phyloP scores from a whole-genome alignment of 2,113 vertebrate genomes.

The Prochilodus magdalenae region DNA sequence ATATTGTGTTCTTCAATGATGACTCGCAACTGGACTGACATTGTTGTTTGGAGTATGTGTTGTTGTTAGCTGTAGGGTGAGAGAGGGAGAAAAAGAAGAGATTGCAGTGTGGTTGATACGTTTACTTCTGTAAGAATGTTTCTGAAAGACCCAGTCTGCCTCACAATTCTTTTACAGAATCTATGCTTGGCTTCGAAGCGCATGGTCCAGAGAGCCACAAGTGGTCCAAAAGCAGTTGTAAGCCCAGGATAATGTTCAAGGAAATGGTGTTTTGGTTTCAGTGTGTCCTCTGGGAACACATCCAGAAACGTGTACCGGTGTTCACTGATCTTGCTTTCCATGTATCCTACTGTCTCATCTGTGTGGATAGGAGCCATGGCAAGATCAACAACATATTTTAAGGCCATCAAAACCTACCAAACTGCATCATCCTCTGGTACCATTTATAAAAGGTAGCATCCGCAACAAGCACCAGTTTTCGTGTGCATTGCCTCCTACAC shows the following conservation, averaged over 20 bases:
- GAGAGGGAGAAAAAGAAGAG: no score
- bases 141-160: slow-evolving; percentile 6
- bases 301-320: slow-evolving; percentile 29
- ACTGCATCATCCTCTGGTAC: slow-evolving; percentile 38
- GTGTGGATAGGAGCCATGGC: slow-evolving; percentile 31
- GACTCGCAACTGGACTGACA: slow-evolving; percentile 5
- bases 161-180: slow-evolving; percentile 18
- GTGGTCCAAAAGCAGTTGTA: slow-evolving; percentile 3
- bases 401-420: slow-evolving; percentile 39
- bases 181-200: slow-evolving; percentile 17
- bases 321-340: slow-evolving; percentile 42
- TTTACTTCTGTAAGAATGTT: slow-evolving; percentile 16
- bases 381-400: slow-evolving; percentile 45
- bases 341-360: slow-evolving; percentile 29
- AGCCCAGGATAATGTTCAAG: slow-evolving; percentile 19
- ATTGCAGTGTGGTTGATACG: slow-evolving; percentile 19
- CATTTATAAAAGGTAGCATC: slow-evolving; percentile 43
- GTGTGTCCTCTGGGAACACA: slow-evolving; percentile 13
- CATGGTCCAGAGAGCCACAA: slow-evolving; percentile 23
- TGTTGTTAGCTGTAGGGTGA: background rate
- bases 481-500: slow-evolving; percentile 43
- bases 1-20: slow-evolving; percentile 3
- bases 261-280: slow-evolving; percentile 13
- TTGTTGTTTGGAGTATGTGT: background rate
- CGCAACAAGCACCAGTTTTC: slow-evolving; percentile 43